Base-by-base conservation (phyloP, 1,140 invertebrate genomes). In the Leptestheria dahalacensis region DNA sequence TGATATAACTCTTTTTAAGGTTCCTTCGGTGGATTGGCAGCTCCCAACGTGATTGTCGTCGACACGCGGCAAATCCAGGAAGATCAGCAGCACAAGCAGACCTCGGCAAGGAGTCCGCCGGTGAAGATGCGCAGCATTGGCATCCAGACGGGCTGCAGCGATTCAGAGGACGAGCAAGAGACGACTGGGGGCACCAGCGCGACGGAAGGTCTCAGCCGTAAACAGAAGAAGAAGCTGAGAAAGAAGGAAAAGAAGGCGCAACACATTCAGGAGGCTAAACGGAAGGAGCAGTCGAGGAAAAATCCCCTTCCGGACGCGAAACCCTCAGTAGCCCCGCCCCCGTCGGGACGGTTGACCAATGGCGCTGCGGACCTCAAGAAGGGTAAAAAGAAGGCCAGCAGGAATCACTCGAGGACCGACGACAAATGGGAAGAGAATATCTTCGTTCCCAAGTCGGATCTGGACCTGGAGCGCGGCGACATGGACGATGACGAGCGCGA, bases 401-500 rank as follows among this genome's bases (percentile, higher is more conserved):
- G 53, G 25, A 2, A 1, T 23, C n/a, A 33, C 53, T 9, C 53
- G 33, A 50, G 26, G 41, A 28, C 48, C 18, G 49, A 60, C n/a
- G 58, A 68, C 59, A 57, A 66, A 63, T 41, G 58, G 47, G 48
- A 65, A 64, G 41, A 66, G 65, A 84, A 80, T 69, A 81, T 86
- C 67, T 86, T 86, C 73, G 78, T 80, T 65, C 84, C 84, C 53
- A 83, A 82, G 74, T 47, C 53, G 18, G 81, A 84, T 70, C 79
- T 82, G 70, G 82, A 83, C 71, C 72, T 84, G 60, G 82, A 85
- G 69, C 79, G 83, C 67, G 81, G 79, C 18, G 82, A 85, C 64
- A 76, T 86, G 71, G 84, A 86, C 71, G 82, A 84, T 62, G 79
- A 78, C 48, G 85, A 86, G 64, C 73, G 81, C 47, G 84, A 87